phyloP scores from a whole-genome alignment of 2,888 invertebrate genomes.

The Trachelus tabidus region DNA sequence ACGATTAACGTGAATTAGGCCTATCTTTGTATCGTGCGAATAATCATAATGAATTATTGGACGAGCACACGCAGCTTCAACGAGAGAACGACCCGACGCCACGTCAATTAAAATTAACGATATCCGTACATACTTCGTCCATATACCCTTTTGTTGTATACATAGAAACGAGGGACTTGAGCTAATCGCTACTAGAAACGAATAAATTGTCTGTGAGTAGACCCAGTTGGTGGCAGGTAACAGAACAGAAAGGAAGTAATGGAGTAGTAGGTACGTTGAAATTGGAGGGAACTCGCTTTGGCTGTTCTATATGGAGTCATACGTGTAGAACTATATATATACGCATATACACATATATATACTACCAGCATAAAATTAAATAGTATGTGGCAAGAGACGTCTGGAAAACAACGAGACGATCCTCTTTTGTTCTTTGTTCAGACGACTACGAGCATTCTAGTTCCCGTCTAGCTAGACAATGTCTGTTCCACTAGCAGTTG shows the following conservation, averaged over 20 bases:
- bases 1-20: background rate
- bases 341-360: too few species aligned
- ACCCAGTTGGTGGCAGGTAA: background rate
- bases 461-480: background rate
- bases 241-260: background rate
- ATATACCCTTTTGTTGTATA: background rate
- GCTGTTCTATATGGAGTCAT: background rate
- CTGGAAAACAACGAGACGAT: background rate
- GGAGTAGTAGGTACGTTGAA: background rate
- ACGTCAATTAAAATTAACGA: background rate
- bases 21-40: background rate
- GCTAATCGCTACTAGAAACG: background rate
- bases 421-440: background rate
- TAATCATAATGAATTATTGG: background rate
- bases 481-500: background rate
- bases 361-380: too few species aligned
- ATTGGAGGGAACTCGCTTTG: background rate
- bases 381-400: background rate
- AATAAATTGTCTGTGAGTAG: background rate
- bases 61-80: background rate
- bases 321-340: too few species aligned
- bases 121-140: background rate
- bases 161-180: background rate
- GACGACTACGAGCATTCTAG: background rate
- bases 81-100: background rate